Conservation (phyloP, 64 coral and sea anemone species). For the Pocillopora verrucosa region DNA sequence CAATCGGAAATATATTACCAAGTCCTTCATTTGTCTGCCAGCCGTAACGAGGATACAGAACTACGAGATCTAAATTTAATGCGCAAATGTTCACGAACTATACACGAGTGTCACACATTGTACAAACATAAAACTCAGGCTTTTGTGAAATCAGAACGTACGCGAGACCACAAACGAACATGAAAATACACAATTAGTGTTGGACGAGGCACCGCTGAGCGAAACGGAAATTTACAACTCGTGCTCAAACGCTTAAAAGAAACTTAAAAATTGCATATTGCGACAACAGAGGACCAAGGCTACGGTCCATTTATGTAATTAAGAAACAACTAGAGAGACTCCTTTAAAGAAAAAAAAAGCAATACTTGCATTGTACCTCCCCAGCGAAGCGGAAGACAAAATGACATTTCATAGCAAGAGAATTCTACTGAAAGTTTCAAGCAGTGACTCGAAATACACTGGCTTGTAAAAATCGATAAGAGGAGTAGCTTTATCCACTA, state of each 20-base stretch:
- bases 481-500: background rate
- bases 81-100: background rate
- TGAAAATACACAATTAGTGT: background rate
- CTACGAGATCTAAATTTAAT: no score
- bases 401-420: background rate
- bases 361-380: background rate
- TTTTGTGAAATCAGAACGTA: background rate
- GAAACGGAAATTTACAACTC: conserved; percentile 28
- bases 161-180: background rate
- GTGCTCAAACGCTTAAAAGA: background rate
- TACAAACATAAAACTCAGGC: background rate
- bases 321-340: background rate
- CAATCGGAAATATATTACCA: background rate
- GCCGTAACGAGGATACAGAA: no score
- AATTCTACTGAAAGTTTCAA: background rate
- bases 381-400: background rate
- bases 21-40: background rate
- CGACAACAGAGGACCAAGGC: background rate
- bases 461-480: background rate
- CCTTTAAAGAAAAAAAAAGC: background rate
- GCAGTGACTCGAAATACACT: background rate
- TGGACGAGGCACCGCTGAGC: background rate
- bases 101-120: background rate
- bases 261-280: background rate
- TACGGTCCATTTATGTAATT: background rate